Evolutionary conservation across 2,888 invertebrate species (phyloP), one percentile per base, ranked within the genome.

Genomic region (Hirtodrosophila histrioides): DNA sequence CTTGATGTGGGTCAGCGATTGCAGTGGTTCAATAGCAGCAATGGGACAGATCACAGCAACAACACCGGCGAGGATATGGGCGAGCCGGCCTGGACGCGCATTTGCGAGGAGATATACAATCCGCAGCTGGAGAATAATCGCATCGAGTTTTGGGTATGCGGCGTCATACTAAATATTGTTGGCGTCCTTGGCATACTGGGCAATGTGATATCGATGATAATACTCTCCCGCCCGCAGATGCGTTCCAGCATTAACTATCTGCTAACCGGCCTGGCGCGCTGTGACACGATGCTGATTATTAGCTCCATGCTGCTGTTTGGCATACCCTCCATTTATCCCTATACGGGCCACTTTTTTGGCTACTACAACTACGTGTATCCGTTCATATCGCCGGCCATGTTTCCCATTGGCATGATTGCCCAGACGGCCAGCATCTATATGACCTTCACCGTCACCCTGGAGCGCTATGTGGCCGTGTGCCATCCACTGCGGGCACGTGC

Each of bases 351-450:
- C 44, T 92, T 97, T 82, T 95, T 95, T 91, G 93, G 94, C 88
- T 96, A 96, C 92, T 95, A 95, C 91, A 96, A 95, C 92, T 93
- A 94, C 86, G 94, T 96, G 48, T 96, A 95, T 89, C 96, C 97
- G 41, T 95, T 95, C 88, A 94, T 97, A 79, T 95, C 97, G 62
- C 95, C 95, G 10, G 93, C 94, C 76, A 94, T 96, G 29, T 97
- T 95, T 91, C 98, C 98, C 12, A 91, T 98, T 39, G 97, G 96
- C 6, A 94, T 96, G 91, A 95, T 95, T 23, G 96, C 97, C 55
- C 98, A 99, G 92, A 98, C 98, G 70, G 97, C 97, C 66, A 97
- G 98, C 51, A 97, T 98, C 57, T 99, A 98, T 93, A 93, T 99
- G 89, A 96, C 96, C 44, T 93, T 96, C 65, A 97, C 97, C 70